These are phyloP conservation scores for Coilia nasus DNA, from an alignment of 2,797 vertebrate species.

Conservation along the genomic window DNA sequence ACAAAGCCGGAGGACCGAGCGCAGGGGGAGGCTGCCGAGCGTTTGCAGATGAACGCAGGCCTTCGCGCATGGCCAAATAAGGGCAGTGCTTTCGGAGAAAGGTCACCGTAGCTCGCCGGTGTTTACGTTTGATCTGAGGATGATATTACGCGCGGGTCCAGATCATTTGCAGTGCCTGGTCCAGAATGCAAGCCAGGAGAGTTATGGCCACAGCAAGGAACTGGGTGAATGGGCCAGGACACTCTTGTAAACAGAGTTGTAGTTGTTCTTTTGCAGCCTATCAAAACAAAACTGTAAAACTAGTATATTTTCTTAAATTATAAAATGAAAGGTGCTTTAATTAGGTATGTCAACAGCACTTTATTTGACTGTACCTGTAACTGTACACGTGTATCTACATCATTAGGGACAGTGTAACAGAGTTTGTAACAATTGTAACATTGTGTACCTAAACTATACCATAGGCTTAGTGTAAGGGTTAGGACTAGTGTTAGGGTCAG, in stretches of 20 bases:
- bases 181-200: constrained; percentile 37
- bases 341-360: not conserved
- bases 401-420: no score
- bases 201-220: constrained; percentile 33
- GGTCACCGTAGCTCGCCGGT: constrained; percentile 32
- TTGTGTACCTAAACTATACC: no score
- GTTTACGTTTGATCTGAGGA: constrained; percentile 46
- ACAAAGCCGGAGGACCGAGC: constrained; percentile 32
- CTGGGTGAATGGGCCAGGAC: not conserved
- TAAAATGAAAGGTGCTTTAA: not conserved
- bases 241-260: constrained; percentile 36
- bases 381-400: no score
- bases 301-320: no score
- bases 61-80: constrained; percentile 59
- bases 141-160: constrained; percentile 40
- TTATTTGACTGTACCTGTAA: no score
- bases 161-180: constrained; percentile 45
- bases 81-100: constrained; percentile 42
- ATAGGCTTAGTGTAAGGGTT: no score
- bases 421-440: no score
- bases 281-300: not conserved
- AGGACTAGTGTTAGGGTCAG: no score
- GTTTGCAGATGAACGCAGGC: constrained; percentile 31
- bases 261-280: constrained; percentile 30
- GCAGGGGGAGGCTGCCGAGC: constrained; percentile 16